Percentiles rank a stretch among this genome's conserved stretches.
phyloP scores from a whole-genome alignment of 2,797 vertebrate genomes.

The Morus bassanus region DNA sequence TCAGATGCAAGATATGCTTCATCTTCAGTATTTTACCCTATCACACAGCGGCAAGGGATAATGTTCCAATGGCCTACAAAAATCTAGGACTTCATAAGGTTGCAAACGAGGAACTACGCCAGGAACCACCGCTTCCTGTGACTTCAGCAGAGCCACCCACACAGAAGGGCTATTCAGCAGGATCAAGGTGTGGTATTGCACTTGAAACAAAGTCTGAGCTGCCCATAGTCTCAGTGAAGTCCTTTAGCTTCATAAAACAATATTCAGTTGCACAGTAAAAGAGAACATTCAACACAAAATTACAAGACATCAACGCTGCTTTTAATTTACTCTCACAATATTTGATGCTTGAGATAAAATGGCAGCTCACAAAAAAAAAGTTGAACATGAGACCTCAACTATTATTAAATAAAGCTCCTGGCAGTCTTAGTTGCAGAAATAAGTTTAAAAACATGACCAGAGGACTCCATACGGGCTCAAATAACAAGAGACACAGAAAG shows the following conservation, averaged over 20 bases:
- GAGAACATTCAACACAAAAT: slow-evolving; percentile 1
- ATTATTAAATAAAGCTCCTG: slow-evolving; percentile 61
- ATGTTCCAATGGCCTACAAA: neutral
- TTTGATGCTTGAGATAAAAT: slow-evolving; percentile 59
- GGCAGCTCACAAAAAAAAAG: slow-evolving; percentile 44
- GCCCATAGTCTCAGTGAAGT: neutral
- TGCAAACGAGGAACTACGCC: neutral
- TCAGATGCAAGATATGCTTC: neutral
- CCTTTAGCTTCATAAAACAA: neutral
- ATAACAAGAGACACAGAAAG: slow-evolving; percentile 57
- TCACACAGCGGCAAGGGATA: neutral
- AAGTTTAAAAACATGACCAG: slow-evolving; percentile 63
- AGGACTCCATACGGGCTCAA: slow-evolving; percentile 46
- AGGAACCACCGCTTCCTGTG: neutral
- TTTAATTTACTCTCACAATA: slow-evolving; percentile 52
- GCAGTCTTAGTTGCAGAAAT: slow-evolving; percentile 50
- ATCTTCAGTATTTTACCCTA: neutral
- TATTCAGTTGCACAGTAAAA: neutral
- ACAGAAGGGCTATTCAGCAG: neutral
- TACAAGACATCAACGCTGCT: neutral
- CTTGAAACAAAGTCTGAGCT: slow-evolving; percentile 20
- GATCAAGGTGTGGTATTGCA: neutral
- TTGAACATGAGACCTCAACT: slow-evolving; percentile 31
- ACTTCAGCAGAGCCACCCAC: neutral
- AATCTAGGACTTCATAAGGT: neutral